phyloP scores from a whole-genome alignment of 2,113 vertebrate genomes.

The Barnardius zonarius region DNA sequence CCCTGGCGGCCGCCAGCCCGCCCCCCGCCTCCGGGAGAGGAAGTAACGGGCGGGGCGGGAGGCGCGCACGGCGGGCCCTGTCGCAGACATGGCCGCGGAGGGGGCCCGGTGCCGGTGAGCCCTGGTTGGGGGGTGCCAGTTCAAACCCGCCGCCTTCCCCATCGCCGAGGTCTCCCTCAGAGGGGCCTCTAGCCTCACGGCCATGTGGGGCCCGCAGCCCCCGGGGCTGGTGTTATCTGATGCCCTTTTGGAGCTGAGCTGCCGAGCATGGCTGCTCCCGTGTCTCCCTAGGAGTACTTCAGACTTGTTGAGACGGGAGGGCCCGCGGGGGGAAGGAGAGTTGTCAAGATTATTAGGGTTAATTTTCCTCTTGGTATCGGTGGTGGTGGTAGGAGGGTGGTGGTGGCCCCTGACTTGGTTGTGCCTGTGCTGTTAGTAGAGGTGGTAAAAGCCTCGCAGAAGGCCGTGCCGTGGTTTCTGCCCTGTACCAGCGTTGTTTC shows the following conservation, averaged over 20 bases:
- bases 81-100: not conserved
- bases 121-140: not conserved
- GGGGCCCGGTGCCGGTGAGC: not conserved
- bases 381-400: not conserved
- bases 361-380: not conserved
- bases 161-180: not conserved
- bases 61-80: not conserved
- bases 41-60: not conserved
- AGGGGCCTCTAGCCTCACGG: not conserved
- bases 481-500: not conserved
- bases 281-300: constrained; percentile 47
- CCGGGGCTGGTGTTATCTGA: constrained; percentile 38
- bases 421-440: no score
- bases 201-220: not conserved
- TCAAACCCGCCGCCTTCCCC: not conserved
- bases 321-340: not conserved
- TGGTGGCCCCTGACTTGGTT: not conserved
- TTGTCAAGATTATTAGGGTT: not conserved
- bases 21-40: not conserved
- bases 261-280: not conserved
- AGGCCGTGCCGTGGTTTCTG: not conserved
- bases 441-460: not conserved
- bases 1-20: not conserved
- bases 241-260: constrained; percentile 59
- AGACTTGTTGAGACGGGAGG: constrained; percentile 18